Evolutionary conservation across 2,888 invertebrate genomes (phyloP), one percentile per base, ranked within the genome.

Genomic region (Oscheius onirici): DNA sequence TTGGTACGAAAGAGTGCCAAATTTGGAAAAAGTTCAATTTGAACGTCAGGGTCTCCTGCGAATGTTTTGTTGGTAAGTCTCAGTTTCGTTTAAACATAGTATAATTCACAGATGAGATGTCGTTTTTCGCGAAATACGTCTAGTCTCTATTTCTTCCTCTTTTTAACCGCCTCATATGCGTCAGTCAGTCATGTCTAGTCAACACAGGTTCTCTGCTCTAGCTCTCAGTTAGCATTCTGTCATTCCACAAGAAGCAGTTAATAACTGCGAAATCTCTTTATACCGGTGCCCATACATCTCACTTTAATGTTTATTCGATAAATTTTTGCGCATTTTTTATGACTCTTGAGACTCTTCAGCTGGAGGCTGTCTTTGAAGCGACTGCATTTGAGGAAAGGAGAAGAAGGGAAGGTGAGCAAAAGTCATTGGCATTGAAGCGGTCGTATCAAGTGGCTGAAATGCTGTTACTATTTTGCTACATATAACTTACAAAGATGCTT

Each of bases 41-140:
- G 61, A 88, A 87, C 71, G 87, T 87, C 15, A 74, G 87, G 26
- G 87, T 88, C 0, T 87, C 86, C 0, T 87, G 87, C 67, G 87
- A 87, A 78, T 87, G 87, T 71, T 87, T 87, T 69, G 87, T 87
- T 54, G 86, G 84, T 85, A 46, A 77, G 84, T 75, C 28, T n/a
- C 20, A 68, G 57, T 40, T 46, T 51, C 5, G n/a, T n/a, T 22
- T 5, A 65, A 49, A 65, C 34, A n/a, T 10, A 49, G 49, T 3
- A 17, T 49, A 8, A 17, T 81, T 61, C 66, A n/a, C n/a, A 84
- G 85, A 87, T 74, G 85, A 86, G 71, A 86, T 87, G 86, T 85
- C 85, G 20, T 87, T 87, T 72, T 87, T 87, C 69, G 80, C 86
- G n/a, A 87, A 87, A 77, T 87, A 87, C 75, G 87, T 87, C 40